Evolutionary conservation across 1,140 invertebrate species (phyloP).

Genomic region (Dysdera silvatica): DNA sequence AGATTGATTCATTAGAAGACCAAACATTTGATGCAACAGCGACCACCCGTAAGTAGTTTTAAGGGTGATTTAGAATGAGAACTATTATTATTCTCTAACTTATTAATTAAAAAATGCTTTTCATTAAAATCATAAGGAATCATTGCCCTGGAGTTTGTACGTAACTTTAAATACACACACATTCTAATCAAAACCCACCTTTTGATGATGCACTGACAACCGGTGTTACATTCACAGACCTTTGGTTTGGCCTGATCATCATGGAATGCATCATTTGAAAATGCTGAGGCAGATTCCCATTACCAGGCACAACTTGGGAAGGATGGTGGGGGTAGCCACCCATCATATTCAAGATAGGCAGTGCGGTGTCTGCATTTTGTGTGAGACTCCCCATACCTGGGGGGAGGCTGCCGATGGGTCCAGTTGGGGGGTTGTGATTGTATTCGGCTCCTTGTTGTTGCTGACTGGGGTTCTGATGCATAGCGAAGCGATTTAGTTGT

Average conservation of each 20-base stretch:
- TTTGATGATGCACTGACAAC: constrained; percentile 31
- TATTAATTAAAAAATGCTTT: background rate
- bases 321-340: constrained; percentile 10
- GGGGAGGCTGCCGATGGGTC: background rate
- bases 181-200: constrained; percentile 19
- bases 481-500: constrained; percentile 11
- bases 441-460: constrained; percentile 19
- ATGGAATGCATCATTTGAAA: constrained; percentile 11
- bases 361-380: background rate
- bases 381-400: background rate
- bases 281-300: constrained; percentile 15
- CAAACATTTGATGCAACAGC: too few species aligned
- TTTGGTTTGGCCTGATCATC: constrained; percentile 23
- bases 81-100: too few species aligned
- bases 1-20: too few species aligned
- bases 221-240: constrained; percentile 25
- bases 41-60: too few species aligned
- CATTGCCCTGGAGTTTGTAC: too few species aligned
- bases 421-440: constrained; percentile 1
- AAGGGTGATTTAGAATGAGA: too few species aligned
- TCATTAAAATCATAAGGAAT: too few species aligned
- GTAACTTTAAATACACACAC: too few species aligned
- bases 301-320: constrained; percentile 1
- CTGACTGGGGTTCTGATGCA: constrained; percentile 33
- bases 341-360: constrained; percentile 24